Evolutionary conservation across 2,888 invertebrate genomes (phyloP), one percentile per base, ranked within the genome.

Genomic region (Eilema depressum): DNA sequence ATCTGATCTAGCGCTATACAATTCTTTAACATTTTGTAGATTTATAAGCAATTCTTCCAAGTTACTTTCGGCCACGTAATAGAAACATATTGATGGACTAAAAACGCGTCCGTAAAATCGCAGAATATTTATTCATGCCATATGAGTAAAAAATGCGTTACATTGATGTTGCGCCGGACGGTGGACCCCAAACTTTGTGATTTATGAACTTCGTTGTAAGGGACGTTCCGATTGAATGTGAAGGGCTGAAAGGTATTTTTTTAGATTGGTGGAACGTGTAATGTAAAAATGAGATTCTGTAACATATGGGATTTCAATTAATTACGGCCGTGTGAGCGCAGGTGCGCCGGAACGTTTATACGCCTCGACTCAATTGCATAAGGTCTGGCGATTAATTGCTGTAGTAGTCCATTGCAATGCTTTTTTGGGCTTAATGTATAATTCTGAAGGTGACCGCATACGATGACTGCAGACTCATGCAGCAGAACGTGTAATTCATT

Each of bases 161-260:
- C 30, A 63, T 64, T 69, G 69, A 64, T 63, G 37, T 26, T 23
- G 23, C 12, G 12, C 20, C 61, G 65, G 4, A 53, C 61, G 20
- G 4, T 33, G 61, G 4, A 56, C 61, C 69, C 61, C 0, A 65
- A 69, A 69, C 53, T 69, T 69, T 69, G 61, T 69, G 69, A 69
- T 69, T 65, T 69, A 69, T 69, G 61, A 69, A 65, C 65, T 65
- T n/a, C 65, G 12, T 33, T 69, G 14, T 53, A 56, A 53, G 53
- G 65, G 65, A 65, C 25, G 68, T 20, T 61, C 25, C 33, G 61
- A 53, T 69, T 60, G 30, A 64, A 47, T 64, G 60, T 37, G 60
- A 33, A 64, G 30, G 53, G 61, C n/a, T 69, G 60, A 69, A 69
- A 69, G 53, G 33, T n/a, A 33, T 69, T 65, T 69, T 65, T 69